Evolutionary conservation across 2,888 invertebrate species (phyloP).

Genomic region (Parapristionchus giblindavisi): DNA sequence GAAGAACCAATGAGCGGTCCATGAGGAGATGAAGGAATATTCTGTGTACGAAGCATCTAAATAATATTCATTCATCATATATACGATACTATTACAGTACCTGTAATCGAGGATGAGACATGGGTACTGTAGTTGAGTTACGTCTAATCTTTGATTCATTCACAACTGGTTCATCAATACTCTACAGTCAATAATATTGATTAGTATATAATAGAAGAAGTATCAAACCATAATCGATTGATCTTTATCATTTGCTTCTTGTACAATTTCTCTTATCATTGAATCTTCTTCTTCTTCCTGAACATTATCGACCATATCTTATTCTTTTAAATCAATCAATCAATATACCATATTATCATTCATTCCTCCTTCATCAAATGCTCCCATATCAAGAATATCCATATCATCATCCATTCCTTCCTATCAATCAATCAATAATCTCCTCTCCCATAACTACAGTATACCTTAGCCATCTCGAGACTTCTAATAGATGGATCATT

Average conservation of each 20-base stretch:
- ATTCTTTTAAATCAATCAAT: background rate
- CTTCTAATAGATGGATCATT: background rate
- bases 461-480: conserved; percentile 7
- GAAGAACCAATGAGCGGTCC: background rate
- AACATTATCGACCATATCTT: background rate
- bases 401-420: background rate
- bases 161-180: no score
- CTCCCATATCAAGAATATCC: conserved; percentile 25
- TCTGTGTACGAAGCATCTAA: background rate
- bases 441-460: background rate
- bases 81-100: background rate
- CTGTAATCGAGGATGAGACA: conserved; percentile 21
- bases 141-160: background rate
- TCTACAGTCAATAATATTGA: background rate
- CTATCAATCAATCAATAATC: background rate
- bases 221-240: no score
- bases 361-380: conserved; percentile 17
- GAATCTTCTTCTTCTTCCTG: conserved; percentile 11
- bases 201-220: background rate
- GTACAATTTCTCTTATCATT: conserved; percentile 25
- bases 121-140: background rate
- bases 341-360: background rate
- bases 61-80: background rate
- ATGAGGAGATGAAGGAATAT: background rate
- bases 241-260: no score